Evolutionary conservation across 2,888 invertebrate genomes (phyloP), one percentile per base, ranked within the genome.

Genomic region (Dolichopus griseipennis): DNA sequence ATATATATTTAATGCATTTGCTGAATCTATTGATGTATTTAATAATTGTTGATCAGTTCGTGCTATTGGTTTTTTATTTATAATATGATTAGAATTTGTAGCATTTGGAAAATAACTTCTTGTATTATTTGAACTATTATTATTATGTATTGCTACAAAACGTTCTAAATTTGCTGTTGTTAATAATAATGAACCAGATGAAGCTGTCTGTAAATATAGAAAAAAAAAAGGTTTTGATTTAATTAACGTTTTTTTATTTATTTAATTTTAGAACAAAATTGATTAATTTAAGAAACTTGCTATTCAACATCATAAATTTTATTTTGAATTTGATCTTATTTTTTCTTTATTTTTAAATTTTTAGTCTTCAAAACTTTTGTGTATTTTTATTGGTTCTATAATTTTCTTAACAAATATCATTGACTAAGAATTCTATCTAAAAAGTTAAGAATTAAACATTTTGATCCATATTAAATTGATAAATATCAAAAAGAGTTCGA

Each of bases 121-220:
- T 37, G 15, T 7, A 18, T 12, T 52, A 15, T 18, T 18, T 12
- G 6, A 27, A 68, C 69, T 69, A 20, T 61, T 21, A 61, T 65
- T 68, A 65, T 68, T 68, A 61, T 85, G 84, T 78, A 86, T 83
- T 72, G 85, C 84, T 37, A 85, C 86, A 73, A 87, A 80, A 21
- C 80, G 78, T 73, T 81, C 80, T 73, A 88, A 82, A 81, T 92
- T 91, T 64, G 91, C 92, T 70, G 92, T 91, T 73, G 90, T 92
- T 76, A 93, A 80, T 72, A 93, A 83, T 75, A 91, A 80, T 69
- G 91, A 91, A 72, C 91, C 92, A 71, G 92, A 92, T 76, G 89
- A 89, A 73, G 87, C 90, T 81, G 92, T 92, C 92, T 92, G 84
- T 34, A 67, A 69, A 68, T 66, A 61, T 21, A 68, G 61, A 68